These are phyloP conservation scores for Serinus canaria DNA, from an alignment of 2,113 vertebrate genomes.

Conservation along the genomic window DNA sequence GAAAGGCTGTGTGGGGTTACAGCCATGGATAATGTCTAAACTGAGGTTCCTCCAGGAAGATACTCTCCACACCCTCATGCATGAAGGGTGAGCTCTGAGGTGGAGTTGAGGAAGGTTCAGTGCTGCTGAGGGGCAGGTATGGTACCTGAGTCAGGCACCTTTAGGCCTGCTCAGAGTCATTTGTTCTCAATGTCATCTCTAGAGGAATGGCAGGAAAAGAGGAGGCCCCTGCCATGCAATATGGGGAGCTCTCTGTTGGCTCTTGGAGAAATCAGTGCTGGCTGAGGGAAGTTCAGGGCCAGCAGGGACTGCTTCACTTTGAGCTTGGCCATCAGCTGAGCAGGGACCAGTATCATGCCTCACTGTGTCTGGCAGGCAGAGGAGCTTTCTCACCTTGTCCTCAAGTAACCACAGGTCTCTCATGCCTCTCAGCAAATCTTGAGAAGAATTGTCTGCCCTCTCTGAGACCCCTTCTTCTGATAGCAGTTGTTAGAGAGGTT, in stretches of 20 bases:
- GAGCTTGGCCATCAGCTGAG: background rate
- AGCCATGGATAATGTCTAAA: background rate
- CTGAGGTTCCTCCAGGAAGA: background rate
- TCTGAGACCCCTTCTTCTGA: background rate
- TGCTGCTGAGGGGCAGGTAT: background rate
- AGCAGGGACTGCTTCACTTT: background rate
- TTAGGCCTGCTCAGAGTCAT: background rate
- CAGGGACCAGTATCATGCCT: background rate
- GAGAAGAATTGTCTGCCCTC: background rate
- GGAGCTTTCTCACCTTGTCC: background rate
- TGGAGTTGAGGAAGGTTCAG: background rate
- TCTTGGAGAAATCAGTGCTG: background rate
- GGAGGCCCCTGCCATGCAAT: background rate
- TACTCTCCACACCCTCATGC: rapidly evolving
- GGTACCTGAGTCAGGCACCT: background rate
- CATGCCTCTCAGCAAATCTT: background rate
- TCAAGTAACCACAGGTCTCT: background rate
- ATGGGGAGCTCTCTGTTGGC: rapidly evolving
- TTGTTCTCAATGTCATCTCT: background rate
- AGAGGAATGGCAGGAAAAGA: background rate
- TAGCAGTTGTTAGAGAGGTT: background rate
- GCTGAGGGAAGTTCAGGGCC: background rate
- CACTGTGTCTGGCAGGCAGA: background rate
- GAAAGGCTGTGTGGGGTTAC: background rate
- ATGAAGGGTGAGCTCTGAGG: background rate